Base-by-base conservation (phyloP, 2,888 invertebrate species). In the Drosophila borealis region DNA sequence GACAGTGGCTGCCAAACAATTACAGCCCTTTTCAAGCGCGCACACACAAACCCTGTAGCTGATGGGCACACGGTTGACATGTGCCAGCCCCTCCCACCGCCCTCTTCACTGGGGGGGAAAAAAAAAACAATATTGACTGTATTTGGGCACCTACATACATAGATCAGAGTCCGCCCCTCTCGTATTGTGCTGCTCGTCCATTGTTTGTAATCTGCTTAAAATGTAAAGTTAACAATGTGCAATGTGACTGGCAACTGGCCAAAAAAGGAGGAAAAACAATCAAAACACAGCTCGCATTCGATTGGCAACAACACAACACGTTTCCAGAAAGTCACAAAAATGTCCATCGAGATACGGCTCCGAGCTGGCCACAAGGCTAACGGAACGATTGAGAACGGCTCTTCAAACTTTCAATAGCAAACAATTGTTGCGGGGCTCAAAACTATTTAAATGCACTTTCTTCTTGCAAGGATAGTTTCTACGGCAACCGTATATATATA, bases 141-240 rank as follows among this genome's bases (percentile, higher is more conserved):
- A 65, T 67, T 76, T 62, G 61, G 57, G 33, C 54, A 73, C 73
- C 56, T 61, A 44, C 56, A 61, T 61, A 44, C 56, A 61, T 59
- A 56, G 70, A 42, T 50, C 63, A 74, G 44, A 21, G 50, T 17
- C 48, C 50, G 19, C n/a, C 51, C 49, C 44, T 48, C n/a, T 42
- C 62, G 36, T 37, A 59, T 45, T 11, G 19, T 53, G 4, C 34
- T 10, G 14, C 45, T 45, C 50, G 45, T 62, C 59, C 64, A 55
- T 61, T 78, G 78, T 68, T 89, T 85, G 89, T 81, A 89, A 89
- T 89, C 85, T 88, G 77, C 88, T 84, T 84, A 85, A 89, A 76
- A 84, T 78, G 79, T 74, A 76, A 88, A 84, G 89, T 80, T 85
- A 88, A 88, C 89, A 88, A 85, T 77, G 64, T 71, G 81, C 75